Evolutionary conservation across 2,113 vertebrate species (phyloP).

Genomic region (Choloepus hoffmanni): DNA sequence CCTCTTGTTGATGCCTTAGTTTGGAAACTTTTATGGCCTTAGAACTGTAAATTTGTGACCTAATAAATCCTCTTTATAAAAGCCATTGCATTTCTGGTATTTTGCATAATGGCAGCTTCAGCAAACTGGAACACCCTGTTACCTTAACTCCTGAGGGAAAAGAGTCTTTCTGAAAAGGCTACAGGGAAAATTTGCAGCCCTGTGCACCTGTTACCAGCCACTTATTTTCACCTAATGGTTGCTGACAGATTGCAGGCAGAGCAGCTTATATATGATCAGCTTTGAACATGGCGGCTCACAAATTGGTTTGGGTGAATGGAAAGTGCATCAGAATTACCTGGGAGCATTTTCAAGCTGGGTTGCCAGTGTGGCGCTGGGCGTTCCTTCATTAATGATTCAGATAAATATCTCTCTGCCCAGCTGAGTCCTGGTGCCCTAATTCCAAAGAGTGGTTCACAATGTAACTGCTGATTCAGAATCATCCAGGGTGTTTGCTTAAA

Average conservation of each 20-base stretch:
- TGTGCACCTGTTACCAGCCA: background rate
- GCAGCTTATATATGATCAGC: background rate
- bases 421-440: background rate
- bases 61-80: no score
- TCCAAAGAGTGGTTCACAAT: background rate
- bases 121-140: background rate
- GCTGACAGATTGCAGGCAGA: constrained; percentile 5
- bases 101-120: no score
- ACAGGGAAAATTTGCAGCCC: background rate
- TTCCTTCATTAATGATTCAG: background rate
- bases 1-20: no score
- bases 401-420: background rate
- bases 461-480: background rate
- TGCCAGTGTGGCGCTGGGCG: background rate
- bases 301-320: constrained; percentile 2
- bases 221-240: background rate
- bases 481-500: background rate
- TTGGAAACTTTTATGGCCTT: no score
- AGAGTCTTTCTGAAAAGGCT: background rate
- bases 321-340: background rate
- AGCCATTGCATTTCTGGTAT: no score
- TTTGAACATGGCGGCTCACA: background rate
- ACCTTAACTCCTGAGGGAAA: background rate
- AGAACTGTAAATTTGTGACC: no score
- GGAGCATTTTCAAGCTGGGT: background rate